Conservation (phyloP, 1,140 invertebrate species). For the Zaprionus africanus region DNA sequence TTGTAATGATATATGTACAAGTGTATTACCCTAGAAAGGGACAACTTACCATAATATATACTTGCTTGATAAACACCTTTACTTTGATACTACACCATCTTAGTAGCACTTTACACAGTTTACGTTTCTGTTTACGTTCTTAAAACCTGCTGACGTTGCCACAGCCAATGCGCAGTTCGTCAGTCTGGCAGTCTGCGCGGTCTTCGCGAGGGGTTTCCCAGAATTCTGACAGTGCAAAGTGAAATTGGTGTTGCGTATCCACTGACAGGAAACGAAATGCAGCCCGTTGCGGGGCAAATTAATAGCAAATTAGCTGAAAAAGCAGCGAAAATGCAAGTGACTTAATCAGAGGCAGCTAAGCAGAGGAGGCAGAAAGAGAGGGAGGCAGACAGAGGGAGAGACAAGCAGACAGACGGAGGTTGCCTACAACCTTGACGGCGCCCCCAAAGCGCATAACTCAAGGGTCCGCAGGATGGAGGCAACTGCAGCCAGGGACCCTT, state of each 20-base stretch:
- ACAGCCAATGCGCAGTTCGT: slow-evolving; percentile 8
- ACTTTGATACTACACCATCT: neutral
- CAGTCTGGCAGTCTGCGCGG: slow-evolving; percentile 8
- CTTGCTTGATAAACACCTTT: no score
- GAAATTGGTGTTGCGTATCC: slow-evolving; percentile 27
- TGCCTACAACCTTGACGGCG: slow-evolving; percentile 67
- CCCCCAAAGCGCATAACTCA: slow-evolving; percentile 70
- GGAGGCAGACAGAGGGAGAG: neutral
- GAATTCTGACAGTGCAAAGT: slow-evolving; percentile 62
- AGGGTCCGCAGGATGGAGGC: slow-evolving; percentile 12
- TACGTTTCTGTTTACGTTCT: neutral
- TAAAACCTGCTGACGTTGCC: slow-evolving; percentile 23
- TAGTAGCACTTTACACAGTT: neutral
- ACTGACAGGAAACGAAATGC: slow-evolving; percentile 65
- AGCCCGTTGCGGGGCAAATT: slow-evolving; percentile 61
- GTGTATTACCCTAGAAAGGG: no score
- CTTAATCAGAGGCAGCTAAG: slow-evolving; percentile 62
- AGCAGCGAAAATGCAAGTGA: slow-evolving; percentile 64
- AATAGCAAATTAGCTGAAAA: slow-evolving; percentile 77
- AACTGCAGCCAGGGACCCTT: neutral
- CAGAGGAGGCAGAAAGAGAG: neutral
- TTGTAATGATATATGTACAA: no score
- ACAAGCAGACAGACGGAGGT: slow-evolving; percentile 16
- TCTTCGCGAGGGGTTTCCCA: slow-evolving; percentile 58
- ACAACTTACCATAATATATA: no score